These are phyloP conservation scores for Chorisops tibialis DNA, from an alignment of 2,888 invertebrate genomes.

Conservation along the genomic window DNA sequence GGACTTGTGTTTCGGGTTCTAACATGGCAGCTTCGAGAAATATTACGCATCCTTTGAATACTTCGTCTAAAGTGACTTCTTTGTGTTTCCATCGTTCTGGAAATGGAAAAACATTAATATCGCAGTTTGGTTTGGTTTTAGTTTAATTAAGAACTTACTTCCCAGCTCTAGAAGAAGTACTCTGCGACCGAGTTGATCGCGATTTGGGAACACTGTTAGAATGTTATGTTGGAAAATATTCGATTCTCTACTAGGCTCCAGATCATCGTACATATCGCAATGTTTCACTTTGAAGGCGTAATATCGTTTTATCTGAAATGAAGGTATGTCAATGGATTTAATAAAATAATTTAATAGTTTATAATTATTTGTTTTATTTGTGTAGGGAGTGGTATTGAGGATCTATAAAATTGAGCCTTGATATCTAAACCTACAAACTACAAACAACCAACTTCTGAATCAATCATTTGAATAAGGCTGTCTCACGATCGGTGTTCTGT, in stretches of 20 bases:
- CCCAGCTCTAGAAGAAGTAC: constrained; percentile 76
- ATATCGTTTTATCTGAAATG: constrained; percentile 71
- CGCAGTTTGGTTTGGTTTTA: background rate
- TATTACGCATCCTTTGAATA: constrained; percentile 77
- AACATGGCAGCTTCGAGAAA: constrained; percentile 79
- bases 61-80: constrained; percentile 73
- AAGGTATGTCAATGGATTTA: too few species aligned
- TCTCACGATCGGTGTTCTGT: too few species aligned
- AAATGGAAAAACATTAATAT: constrained; percentile 5
- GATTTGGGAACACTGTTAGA: constrained; percentile 71
- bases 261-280: constrained; percentile 65
- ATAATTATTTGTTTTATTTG: too few species aligned
- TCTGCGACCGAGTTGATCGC: constrained; percentile 76
- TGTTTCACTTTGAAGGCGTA: constrained; percentile 80
- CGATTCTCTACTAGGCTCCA: constrained; percentile 69
- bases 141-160: constrained; percentile 57
- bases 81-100: constrained; percentile 80
- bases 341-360: too few species aligned
- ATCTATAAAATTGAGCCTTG: too few species aligned
- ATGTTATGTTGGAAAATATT: constrained; percentile 78
- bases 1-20: constrained; percentile 72
- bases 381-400: too few species aligned
- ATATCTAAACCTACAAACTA: too few species aligned
- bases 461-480: too few species aligned
- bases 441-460: too few species aligned